Conservation (phyloP, 2,113 vertebrate genomes). For the Scophthalmus maximus region DNA sequence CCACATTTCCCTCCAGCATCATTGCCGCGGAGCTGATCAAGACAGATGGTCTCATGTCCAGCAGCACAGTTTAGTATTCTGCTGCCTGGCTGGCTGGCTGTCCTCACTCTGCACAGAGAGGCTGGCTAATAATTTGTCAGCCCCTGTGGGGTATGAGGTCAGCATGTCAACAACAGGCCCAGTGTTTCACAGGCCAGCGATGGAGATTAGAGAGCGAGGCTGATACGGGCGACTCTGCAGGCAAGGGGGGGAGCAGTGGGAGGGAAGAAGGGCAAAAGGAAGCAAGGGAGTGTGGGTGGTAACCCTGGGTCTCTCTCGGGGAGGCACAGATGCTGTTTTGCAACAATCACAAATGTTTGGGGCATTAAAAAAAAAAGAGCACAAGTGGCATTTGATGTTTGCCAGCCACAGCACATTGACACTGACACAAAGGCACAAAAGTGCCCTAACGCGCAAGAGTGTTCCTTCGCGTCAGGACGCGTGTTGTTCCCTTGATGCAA, state of each 20-base stretch:
- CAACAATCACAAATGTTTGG: slow-evolving; percentile 28
- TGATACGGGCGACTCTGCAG: slow-evolving; percentile 64
- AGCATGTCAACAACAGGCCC: slow-evolving; percentile 80
- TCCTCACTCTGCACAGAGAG: slow-evolving; percentile 57
- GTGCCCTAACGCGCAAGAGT: not conserved
- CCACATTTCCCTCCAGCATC: slow-evolving; percentile 38
- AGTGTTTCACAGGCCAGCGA: slow-evolving; percentile 77
- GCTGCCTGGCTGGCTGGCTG: slow-evolving; percentile 61
- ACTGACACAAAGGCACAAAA: slow-evolving; percentile 16
- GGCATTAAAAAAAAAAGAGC: slow-evolving; percentile 4
- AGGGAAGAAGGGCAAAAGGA: slow-evolving; percentile 36
- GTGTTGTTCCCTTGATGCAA: slow-evolving; percentile 35
- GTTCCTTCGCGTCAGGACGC: slow-evolving; percentile 22
- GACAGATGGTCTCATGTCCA: slow-evolving; percentile 52
- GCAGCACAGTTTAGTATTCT: slow-evolving; percentile 53
- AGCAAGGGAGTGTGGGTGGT: slow-evolving; percentile 53
- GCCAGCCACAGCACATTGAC: slow-evolving; percentile 11
- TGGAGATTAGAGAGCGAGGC: slow-evolving; percentile 78
- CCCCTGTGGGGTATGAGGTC: slow-evolving; percentile 77
- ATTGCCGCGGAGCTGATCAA: slow-evolving; percentile 30
- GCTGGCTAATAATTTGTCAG: slow-evolving; percentile 83
- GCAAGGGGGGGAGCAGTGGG: slow-evolving; percentile 11
- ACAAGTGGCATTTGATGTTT: slow-evolving; percentile 21
- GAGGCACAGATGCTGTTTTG: slow-evolving; percentile 54
- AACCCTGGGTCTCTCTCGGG: slow-evolving; percentile 46